phyloP scores from a whole-genome alignment of 2,888 invertebrate genomes.

The Harpalus rubripes region DNA sequence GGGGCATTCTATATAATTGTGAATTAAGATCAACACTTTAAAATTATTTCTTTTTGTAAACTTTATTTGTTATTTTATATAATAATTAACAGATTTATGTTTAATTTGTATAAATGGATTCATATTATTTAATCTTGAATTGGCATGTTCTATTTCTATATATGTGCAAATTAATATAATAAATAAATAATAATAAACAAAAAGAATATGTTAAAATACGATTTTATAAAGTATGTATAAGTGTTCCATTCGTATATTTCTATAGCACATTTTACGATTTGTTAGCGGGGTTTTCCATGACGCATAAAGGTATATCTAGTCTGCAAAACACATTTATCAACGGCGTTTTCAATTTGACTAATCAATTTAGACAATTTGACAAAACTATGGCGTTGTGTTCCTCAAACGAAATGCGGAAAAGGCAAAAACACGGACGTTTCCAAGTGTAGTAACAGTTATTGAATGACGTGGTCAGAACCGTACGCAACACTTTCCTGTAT shows the following conservation, averaged over 20 bases:
- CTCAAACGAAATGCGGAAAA: constrained; percentile 2
- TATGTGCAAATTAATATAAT: too few relatives aligned
- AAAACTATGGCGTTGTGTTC: constrained; percentile 21
- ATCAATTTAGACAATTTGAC: constrained; percentile 45
- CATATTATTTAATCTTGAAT: too few relatives aligned
- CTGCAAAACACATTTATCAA: constrained; percentile 43
- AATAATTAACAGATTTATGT: too few relatives aligned
- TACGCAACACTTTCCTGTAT: background rate
- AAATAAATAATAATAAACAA: too few relatives aligned
- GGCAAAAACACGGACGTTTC: constrained; percentile 35
- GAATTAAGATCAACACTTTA: too few relatives aligned
- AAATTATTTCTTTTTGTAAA: too few relatives aligned
- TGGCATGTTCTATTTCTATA: too few relatives aligned
- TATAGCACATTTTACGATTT: background rate
- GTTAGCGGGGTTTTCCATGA: background rate
- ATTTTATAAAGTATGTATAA: background rate
- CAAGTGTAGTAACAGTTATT: constrained; percentile 56
- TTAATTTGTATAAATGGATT: too few relatives aligned
- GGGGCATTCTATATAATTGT: too few relatives aligned
- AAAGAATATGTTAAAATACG: background rate
- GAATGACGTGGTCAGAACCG: constrained; percentile 28
- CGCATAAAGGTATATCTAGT: background rate
- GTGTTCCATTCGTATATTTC: background rate
- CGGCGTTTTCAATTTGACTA: constrained; percentile 33
- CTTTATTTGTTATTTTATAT: too few relatives aligned